Evolutionary conservation across 1,140 invertebrate species (phyloP).

Genomic region (Dolichoris vasculosae): DNA sequence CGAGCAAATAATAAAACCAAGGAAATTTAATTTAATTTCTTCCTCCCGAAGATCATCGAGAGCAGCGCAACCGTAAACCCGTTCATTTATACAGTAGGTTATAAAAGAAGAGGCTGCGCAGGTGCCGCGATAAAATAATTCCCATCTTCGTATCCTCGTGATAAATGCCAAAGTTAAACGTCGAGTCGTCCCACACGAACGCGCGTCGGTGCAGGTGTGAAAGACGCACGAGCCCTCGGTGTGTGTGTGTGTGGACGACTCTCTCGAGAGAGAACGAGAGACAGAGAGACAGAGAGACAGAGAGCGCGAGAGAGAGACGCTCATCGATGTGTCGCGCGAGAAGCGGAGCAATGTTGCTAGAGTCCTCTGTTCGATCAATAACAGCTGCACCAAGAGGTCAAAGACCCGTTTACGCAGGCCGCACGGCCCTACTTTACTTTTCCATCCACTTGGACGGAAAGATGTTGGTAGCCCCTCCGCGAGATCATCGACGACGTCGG

Average conservation of each 20-base stretch:
- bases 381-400: slow-evolving; percentile 71
- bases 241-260: not conserved
- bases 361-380: slow-evolving; percentile 68
- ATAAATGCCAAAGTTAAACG: not conserved
- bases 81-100: not conserved
- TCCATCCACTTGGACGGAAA: too few species aligned
- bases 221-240: not conserved
- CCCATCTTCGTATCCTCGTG: not conserved
- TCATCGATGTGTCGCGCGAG: not conserved
- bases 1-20: not conserved
- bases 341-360: slow-evolving; percentile 63
- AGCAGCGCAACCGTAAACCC: not conserved
- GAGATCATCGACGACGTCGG: too few species aligned
- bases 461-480: too few species aligned
- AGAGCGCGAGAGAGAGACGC: not conserved
- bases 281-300: not conserved
- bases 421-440: slow-evolving; percentile 19
- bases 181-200: not conserved
- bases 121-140: not conserved
- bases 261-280: not conserved
- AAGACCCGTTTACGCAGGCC: slow-evolving; percentile 57
- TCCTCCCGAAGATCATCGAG: not conserved
- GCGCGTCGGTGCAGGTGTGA: not conserved
- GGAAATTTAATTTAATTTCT: slow-evolving; percentile 20
- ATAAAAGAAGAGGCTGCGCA: not conserved